Percentiles rank a stretch among this genome's conserved stretches.
Conservation (phyloP, 2,113 vertebrate genomes). For the Nannospalax galili region DNA sequence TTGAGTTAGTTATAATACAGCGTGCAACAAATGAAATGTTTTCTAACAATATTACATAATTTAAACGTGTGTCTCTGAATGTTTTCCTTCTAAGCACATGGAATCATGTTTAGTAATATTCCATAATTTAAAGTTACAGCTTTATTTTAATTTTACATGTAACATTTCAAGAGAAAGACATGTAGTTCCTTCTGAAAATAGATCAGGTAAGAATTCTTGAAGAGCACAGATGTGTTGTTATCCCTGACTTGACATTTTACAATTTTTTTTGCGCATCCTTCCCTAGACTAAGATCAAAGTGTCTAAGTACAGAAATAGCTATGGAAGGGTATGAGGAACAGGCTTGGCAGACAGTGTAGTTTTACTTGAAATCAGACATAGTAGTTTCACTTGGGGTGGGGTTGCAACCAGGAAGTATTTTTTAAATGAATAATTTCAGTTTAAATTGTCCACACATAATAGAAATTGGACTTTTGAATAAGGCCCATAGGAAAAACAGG, state of each 20-base stretch:
- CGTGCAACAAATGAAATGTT: conserved; percentile 38
- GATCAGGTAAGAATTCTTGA: background rate
- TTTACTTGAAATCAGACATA: too few species aligned
- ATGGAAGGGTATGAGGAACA: conserved; percentile 12
- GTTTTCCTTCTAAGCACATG: conserved; percentile 23
- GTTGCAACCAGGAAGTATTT: background rate
- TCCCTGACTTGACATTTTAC: background rate
- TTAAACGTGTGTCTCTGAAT: conserved; percentile 18
- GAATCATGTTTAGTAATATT: background rate
- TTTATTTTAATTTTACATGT: conserved; percentile 41
- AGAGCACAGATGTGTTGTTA: background rate
- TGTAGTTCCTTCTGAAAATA: conserved; percentile 37
- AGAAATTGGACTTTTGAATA: conserved; percentile 50
- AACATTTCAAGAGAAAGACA: conserved; percentile 32
- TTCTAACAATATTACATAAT: conserved; percentile 47
- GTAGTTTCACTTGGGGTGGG: background rate
- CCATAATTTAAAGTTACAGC: conserved; percentile 8
- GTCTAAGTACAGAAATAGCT: conserved; percentile 20
- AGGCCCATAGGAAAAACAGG: background rate
- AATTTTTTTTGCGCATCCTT: conserved; percentile 13
- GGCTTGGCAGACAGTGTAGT: background rate
- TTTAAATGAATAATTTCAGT: background rate
- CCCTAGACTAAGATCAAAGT: background rate
- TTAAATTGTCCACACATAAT: conserved; percentile 1
- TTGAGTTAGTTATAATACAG: conserved; percentile 20